Evolutionary conservation across 2,113 vertebrate genomes (phyloP), one percentile per base, ranked within the genome.

Genomic region (Saimiri boliviensis): DNA sequence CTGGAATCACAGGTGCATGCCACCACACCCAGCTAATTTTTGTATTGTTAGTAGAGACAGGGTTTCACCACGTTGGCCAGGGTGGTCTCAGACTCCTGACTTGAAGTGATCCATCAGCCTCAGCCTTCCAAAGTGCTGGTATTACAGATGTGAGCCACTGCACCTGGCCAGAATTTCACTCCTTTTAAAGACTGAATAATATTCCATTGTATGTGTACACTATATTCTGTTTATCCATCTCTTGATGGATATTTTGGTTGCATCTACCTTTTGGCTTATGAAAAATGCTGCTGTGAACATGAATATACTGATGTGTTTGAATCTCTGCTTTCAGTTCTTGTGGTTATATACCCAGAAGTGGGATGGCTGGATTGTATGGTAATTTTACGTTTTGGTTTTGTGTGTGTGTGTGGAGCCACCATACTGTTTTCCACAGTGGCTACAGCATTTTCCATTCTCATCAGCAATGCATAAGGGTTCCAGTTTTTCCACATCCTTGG

Each of bases 231-330:
- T 89, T 66, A 54, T 71, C 47, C 80, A 49, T 91, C 42, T 10
- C 4, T 52, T 37, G 35, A 58, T 73, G 32, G 54, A 45, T 25
- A 77, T 32, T 76, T 76, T 37, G 7, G 45, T 88, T 52, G 63
- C 71, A 71, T 93, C 68, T 3, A 32, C 49, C n/a, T 79, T 94
- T 85, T 84, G 27, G 11, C 77, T 93, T 85, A 14, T 27, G 52
- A 94, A 52, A 93, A 71, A 94, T 93, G 14, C 82, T 88, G 19
- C 25, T 60, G 5, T 93, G 42, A 91, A 82, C 19, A 92, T 77
- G 23, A 73, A 19, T 77, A 21, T 88, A 25, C 23, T 85, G 11
- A 81, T 85, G 56, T 71, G 35, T 70, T 86, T 70, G 32, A 88
- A 21, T 70, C 12, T 30, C 47, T 95, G 35, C 76, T 93, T 93